Percentiles rank a stretch among this genome's conserved stretches.
These are phyloP conservation scores for Drosophila rellima DNA, from an alignment of 2,888 invertebrate species.

Conservation along the genomic window DNA sequence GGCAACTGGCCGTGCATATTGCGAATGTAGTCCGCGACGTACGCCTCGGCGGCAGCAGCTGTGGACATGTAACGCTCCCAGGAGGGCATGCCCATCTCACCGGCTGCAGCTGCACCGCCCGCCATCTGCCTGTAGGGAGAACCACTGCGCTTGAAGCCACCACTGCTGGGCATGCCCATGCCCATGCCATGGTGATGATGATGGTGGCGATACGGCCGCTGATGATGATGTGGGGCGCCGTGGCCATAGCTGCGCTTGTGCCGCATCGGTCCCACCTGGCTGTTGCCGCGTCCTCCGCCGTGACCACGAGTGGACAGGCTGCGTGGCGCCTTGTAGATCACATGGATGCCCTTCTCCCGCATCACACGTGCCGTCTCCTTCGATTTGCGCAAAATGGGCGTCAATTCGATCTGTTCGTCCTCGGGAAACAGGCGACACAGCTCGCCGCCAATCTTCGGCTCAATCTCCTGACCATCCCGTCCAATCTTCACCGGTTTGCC, in stretches of 20 bases:
- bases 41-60: constrained; percentile 92
- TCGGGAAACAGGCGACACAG: constrained; percentile 96
- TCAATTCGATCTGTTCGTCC: constrained; percentile 96
- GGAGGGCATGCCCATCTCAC: constrained; percentile 88
- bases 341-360: constrained; percentile 85
- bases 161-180: constrained; percentile 66
- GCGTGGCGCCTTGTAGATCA: constrained; percentile 86
- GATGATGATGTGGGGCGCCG: constrained; percentile 85
- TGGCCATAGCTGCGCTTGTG: constrained; percentile 81
- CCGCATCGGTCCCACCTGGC: constrained; percentile 71
- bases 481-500: constrained; percentile 99
- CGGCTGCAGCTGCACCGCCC: constrained; percentile 83
- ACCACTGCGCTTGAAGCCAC: constrained; percentile 76
- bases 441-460: constrained; percentile 97
- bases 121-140: constrained; percentile 79
- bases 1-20: constrained; percentile 95
- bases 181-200: constrained; percentile 76
- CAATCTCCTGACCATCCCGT: constrained; percentile 99
- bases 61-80: constrained; percentile 88
- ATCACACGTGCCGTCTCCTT: constrained; percentile 92
- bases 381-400: constrained; percentile 93
- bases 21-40: constrained; percentile 95
- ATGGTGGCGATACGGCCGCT: constrained; percentile 86
- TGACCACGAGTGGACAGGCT: constrained; percentile 84
- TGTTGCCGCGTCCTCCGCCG: constrained; percentile 83